phyloP scores from a whole-genome alignment of 2,888 invertebrate species.

The Automeris io region DNA sequence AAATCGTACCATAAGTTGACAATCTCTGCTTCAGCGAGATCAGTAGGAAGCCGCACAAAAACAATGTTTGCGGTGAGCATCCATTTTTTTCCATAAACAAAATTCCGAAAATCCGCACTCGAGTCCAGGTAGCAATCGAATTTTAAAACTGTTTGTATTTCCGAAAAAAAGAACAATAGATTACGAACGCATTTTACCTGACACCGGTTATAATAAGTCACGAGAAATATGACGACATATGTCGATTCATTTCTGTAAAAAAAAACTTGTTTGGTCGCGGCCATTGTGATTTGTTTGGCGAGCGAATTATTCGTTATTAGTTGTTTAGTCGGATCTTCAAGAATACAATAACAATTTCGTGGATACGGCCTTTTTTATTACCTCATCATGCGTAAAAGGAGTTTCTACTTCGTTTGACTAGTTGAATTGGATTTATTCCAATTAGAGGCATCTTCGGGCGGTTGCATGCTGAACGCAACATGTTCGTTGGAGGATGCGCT shows the following conservation, averaged over 20 bases:
- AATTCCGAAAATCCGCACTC: conserved; percentile 69
- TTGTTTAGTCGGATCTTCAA: conserved; percentile 46
- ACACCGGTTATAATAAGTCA: conserved; percentile 69
- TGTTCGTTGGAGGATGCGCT: conserved; percentile 19
- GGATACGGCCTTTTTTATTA: conserved; percentile 48
- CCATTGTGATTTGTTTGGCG: conserved; percentile 31
- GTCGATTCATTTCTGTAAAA: conserved; percentile 46
- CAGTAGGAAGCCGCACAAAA: conserved; percentile 52
- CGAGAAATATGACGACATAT: conserved; percentile 71
- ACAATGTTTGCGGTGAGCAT: conserved; percentile 74
- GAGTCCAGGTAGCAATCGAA: conserved; percentile 68
- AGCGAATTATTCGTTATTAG: conserved; percentile 60
- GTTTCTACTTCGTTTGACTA: conserved; percentile 54
- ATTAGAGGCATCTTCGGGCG: conserved; percentile 47
- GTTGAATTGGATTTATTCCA: conserved; percentile 61
- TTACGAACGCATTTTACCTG: conserved; percentile 62
- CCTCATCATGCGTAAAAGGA: conserved; percentile 46
- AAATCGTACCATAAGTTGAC: conserved; percentile 35
- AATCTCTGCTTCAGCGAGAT: conserved; percentile 30
- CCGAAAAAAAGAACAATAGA: conserved; percentile 56
- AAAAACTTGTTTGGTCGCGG: conserved; percentile 12
- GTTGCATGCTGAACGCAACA: conserved; percentile 29
- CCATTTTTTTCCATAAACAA: conserved; percentile 58
- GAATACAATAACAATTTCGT: conserved; percentile 56
- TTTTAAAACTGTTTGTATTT: conserved; percentile 71